These are phyloP conservation scores for Ridgeia piscesae DNA, from an alignment of 1,140 invertebrate species.

Conservation along the genomic window DNA sequence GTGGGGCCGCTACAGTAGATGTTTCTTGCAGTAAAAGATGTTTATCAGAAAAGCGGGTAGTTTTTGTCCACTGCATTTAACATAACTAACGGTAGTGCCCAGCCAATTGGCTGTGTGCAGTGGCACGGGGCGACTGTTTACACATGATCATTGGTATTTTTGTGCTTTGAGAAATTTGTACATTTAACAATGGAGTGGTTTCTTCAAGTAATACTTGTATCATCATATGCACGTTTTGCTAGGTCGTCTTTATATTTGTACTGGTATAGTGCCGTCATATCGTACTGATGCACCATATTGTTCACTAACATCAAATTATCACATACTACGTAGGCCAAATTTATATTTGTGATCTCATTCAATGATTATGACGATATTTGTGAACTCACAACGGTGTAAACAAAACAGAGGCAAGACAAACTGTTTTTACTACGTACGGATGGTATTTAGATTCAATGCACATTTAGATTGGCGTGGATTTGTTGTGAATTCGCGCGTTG, in stretches of 20 bases:
- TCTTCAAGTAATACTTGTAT: background rate
- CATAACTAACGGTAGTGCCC: background rate
- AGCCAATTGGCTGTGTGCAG: background rate
- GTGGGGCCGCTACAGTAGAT: background rate
- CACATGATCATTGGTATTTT: background rate
- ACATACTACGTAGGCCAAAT: background rate
- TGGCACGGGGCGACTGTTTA: background rate
- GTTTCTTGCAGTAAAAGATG: background rate
- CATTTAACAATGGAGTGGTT: background rate
- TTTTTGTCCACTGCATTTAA: conserved; percentile 6
- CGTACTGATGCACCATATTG: background rate
- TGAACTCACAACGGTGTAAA: background rate
- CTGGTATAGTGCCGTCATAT: background rate
- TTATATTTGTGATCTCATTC: conserved; percentile 2
- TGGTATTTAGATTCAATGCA: background rate
- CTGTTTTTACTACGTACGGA: background rate
- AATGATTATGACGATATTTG: conserved; percentile 6
- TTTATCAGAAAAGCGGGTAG: background rate
- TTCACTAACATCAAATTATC: background rate
- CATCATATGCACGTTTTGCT: conserved; percentile 1
- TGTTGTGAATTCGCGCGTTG: background rate
- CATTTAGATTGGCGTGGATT: background rate
- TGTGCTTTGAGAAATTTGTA: conserved; percentile 6
- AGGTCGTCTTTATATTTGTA: conserved; percentile 1
- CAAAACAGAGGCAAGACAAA: background rate